These are phyloP conservation scores for Danaus chrysippus DNA, from an alignment of 2,888 invertebrate species.

Conservation along the genomic window DNA sequence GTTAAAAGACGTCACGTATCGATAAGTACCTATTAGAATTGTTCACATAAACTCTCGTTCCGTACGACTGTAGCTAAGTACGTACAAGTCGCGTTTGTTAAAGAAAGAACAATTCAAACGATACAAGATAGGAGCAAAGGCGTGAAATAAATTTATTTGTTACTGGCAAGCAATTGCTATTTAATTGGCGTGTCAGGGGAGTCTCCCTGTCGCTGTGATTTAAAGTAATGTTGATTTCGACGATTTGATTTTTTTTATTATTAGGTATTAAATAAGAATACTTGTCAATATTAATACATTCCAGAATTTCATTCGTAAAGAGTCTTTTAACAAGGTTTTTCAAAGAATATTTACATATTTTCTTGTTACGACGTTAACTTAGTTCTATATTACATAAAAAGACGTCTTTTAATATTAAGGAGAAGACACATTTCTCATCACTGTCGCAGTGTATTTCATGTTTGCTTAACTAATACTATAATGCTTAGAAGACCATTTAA, in stretches of 20 bases:
- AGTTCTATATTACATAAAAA: too few species aligned
- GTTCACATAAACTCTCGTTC: constrained; percentile 25
- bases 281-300: too few species aligned
- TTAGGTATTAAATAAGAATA: too few species aligned
- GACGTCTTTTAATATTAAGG: neutral
- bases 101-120: constrained; percentile 63
- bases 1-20: neutral
- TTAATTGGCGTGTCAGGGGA: constrained; percentile 63
- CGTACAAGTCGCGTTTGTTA: constrained; percentile 57
- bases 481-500: constrained; percentile 20
- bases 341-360: too few species aligned
- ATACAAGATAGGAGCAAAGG: constrained; percentile 68
- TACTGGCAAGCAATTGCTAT: constrained; percentile 56
- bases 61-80: constrained; percentile 53
- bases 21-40: constrained; percentile 13
- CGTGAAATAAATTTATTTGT: constrained; percentile 67
- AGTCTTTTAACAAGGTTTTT: too few species aligned
- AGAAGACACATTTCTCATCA: neutral
- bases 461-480: constrained; percentile 13
- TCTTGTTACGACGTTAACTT: too few species aligned
- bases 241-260: constrained; percentile 29
- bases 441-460: neutral
- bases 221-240: constrained; percentile 40
- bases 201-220: constrained; percentile 36
- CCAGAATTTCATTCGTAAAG: too few species aligned